These are phyloP conservation scores for Lobophora halterata DNA, from an alignment of 2,888 invertebrate genomes.

Conservation along the genomic window DNA sequence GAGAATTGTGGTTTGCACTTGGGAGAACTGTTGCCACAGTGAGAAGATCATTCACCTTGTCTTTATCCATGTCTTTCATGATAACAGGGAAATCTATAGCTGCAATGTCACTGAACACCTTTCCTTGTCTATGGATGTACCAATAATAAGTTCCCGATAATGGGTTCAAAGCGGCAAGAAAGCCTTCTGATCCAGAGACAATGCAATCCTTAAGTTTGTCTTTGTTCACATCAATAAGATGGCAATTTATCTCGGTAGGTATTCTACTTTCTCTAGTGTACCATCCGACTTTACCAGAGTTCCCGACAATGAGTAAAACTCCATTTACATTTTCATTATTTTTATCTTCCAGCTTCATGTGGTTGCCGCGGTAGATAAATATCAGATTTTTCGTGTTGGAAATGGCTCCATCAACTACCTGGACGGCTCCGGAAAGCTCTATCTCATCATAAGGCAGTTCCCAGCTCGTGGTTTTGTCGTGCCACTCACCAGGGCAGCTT, in stretches of 20 bases:
- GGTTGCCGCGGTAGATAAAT: constrained; percentile 86
- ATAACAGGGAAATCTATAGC: constrained; percentile 85
- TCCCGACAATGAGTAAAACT: constrained; percentile 85
- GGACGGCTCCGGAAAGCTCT: constrained; percentile 85
- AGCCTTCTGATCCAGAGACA: constrained; percentile 85
- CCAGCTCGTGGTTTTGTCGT: constrained; percentile 84
- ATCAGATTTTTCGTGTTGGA: constrained; percentile 86
- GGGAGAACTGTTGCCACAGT: constrained; percentile 78
- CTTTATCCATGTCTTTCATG: constrained; percentile 86
- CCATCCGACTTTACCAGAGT: constrained; percentile 87
- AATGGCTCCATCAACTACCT: constrained; percentile 83
- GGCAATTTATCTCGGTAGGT: constrained; percentile 87
- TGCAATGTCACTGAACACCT: constrained; percentile 73
- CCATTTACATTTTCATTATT: constrained; percentile 80
- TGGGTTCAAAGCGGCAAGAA: constrained; percentile 75
- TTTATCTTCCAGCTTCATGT: constrained; percentile 77
- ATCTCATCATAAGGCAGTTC: constrained; percentile 84
- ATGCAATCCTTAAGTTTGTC: constrained; percentile 88
- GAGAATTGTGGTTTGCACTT: constrained; percentile 78
- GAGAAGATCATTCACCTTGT: constrained; percentile 85
- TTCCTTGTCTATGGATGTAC: constrained; percentile 80
- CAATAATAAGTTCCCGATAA: constrained; percentile 79
- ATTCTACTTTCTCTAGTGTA: constrained; percentile 84
- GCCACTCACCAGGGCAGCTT: constrained; percentile 82
- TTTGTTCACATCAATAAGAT: constrained; percentile 85